These are phyloP conservation scores for Euphysa ruthae DNA, from an alignment of 30 jellyfish, hydroid and myxozoan species.

Conservation along the genomic window DNA sequence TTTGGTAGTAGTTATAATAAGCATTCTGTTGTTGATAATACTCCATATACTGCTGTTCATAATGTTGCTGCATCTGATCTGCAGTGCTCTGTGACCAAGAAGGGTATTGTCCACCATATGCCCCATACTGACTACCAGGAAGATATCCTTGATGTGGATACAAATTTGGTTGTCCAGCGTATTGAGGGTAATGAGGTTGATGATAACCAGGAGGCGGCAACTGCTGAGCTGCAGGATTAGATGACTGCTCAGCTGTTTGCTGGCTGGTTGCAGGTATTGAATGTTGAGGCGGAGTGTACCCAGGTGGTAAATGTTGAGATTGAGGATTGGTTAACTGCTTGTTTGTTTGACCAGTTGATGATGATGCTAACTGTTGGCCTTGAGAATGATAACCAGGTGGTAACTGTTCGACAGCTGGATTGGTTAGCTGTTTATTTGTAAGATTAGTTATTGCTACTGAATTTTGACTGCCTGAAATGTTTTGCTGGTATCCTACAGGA, in stretches of 20 bases:
- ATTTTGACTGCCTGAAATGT: too few relatives aligned
- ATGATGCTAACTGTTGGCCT: too few relatives aligned
- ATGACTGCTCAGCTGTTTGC: not conserved
- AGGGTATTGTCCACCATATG: constrained; percentile 4
- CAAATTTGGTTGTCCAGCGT: not conserved
- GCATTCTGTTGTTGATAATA: constrained; percentile 17
- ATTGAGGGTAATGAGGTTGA: not conserved
- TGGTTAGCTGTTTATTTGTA: too few relatives aligned
- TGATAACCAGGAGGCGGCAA: not conserved
- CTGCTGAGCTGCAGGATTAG: not conserved
- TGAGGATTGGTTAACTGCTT: too few relatives aligned
- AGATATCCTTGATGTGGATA: not conserved
- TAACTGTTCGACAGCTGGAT: too few relatives aligned
- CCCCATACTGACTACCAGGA: not conserved
- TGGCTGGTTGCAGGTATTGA: too few relatives aligned
- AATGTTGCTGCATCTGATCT: constrained; percentile 14
- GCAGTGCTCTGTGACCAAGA: not conserved
- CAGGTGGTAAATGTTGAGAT: too few relatives aligned
- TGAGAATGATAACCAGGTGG: too few relatives aligned
- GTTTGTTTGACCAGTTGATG: too few relatives aligned
- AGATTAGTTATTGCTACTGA: too few relatives aligned
- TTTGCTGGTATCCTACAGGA: too few relatives aligned
- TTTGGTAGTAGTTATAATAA: constrained; percentile 14
- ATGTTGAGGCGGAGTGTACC: too few relatives aligned
- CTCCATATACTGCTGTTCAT: constrained; percentile 7